These are phyloP conservation scores for Sinotaia quadrata DNA, from an alignment of 2,888 invertebrate genomes.

Conservation along the genomic window DNA sequence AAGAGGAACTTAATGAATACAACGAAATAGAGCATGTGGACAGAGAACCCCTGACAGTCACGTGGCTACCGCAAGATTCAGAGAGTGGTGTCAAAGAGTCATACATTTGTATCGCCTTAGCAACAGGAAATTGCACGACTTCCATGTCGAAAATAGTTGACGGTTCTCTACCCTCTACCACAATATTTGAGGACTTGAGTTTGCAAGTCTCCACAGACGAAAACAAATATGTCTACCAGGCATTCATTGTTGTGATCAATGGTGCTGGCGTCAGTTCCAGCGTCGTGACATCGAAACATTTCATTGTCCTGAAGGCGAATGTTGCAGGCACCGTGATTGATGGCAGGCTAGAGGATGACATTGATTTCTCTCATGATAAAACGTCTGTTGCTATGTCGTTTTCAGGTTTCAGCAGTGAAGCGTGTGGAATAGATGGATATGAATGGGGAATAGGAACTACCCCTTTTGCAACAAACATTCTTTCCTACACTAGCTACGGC, in stretches of 20 bases:
- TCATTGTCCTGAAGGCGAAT: constrained; percentile 37
- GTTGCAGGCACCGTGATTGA: constrained; percentile 50
- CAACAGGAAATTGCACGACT: no score
- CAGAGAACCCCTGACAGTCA: constrained; percentile 17
- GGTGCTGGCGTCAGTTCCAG: constrained; percentile 35
- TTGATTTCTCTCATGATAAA: constrained; percentile 44
- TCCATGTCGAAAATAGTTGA: background rate
- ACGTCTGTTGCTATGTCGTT: constrained; percentile 53
- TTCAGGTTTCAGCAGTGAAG: constrained; percentile 54
- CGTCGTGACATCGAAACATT: constrained; percentile 31
- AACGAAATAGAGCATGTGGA: constrained; percentile 17
- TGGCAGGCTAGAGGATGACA: constrained; percentile 45
- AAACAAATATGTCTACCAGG: constrained; percentile 29
- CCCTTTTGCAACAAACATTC: constrained; percentile 49
- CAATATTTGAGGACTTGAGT: background rate
- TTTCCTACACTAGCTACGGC: constrained; percentile 51
- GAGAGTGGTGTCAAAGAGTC: constrained; percentile 15
- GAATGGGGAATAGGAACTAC: constrained; percentile 55
- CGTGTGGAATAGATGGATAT: constrained; percentile 52
- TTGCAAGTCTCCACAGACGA: constrained; percentile 1
- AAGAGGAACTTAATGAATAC: constrained; percentile 12
- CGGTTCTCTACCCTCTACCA: background rate
- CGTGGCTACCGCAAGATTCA: constrained; percentile 15
- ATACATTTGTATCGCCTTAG: constrained; percentile 10
- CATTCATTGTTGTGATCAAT: constrained; percentile 33